Evolutionary conservation across 2,113 vertebrate genomes (phyloP).

Genomic region (Dromaius novaehollandiae): DNA sequence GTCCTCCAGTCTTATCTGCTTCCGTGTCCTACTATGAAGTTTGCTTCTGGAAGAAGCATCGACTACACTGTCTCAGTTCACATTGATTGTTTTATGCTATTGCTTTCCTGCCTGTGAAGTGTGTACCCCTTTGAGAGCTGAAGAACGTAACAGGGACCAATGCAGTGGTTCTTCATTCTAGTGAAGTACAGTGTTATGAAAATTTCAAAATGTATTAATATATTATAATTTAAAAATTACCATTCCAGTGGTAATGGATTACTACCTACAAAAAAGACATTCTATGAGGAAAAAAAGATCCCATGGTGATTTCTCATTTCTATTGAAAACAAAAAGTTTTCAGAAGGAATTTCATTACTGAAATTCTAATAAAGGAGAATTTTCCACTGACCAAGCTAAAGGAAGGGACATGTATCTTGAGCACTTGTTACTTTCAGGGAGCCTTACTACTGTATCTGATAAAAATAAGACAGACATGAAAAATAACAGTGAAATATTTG

Average conservation of each 20-base stretch:
- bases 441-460: slow-evolving; percentile 6
- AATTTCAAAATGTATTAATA: not conserved
- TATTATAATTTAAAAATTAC: not conserved
- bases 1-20: not conserved
- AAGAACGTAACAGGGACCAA: not conserved
- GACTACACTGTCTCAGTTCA: not conserved
- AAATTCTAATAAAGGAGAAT: not conserved
- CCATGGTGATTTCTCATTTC: not conserved
- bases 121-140: not conserved
- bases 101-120: not conserved
- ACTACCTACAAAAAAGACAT: not conserved
- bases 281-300: not conserved
- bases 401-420: not conserved
- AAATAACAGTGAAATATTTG: slow-evolving; percentile 45
- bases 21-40: not conserved
- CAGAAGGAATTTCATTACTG: not conserved
- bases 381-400: not conserved
- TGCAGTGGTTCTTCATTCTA: not conserved
- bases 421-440: not conserved
- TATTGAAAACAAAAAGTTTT: not conserved
- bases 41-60: not conserved
- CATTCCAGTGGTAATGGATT: not conserved
- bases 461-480: slow-evolving; percentile 23
- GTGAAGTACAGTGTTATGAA: not conserved
- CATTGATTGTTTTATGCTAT: not conserved